These are phyloP conservation scores for Pseudocheirus occidentalis DNA, from an alignment of 2,797 vertebrate genomes.

Conservation along the genomic window DNA sequence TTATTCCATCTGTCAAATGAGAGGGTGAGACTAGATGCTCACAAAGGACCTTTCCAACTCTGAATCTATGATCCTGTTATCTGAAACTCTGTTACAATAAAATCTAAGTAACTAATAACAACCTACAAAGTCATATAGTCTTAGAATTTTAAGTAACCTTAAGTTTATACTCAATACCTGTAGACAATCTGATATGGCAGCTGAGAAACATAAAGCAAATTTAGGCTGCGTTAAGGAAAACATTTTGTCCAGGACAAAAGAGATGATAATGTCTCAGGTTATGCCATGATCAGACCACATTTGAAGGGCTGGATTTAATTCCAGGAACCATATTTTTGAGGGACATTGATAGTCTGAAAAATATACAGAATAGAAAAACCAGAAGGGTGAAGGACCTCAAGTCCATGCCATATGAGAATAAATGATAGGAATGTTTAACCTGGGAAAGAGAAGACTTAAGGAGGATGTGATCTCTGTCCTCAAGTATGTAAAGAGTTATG, in stretches of 20 bases:
- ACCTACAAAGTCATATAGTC: neutral
- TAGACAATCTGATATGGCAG: neutral
- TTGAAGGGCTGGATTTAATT: neutral
- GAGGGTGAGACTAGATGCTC: neutral
- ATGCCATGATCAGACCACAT: neutral
- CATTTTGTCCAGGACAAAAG: neutral
- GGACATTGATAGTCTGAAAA: neutral
- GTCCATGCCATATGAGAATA: neutral
- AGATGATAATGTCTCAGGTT: neutral
- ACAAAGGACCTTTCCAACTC: neutral
- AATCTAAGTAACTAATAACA: neutral
- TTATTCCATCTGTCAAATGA: slow-evolving; percentile 19
- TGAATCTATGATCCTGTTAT: neutral
- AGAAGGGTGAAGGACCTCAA: neutral
- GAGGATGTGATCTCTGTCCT: neutral
- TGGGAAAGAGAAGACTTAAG: neutral
- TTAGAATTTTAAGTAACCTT: neutral
- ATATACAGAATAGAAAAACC: neutral
- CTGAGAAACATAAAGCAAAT: neutral
- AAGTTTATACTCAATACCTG: neutral
- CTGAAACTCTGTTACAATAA: neutral
- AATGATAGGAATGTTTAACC: neutral
- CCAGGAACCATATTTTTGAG: neutral
- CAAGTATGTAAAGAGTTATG: neutral
- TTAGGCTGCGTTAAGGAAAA: neutral